Conservation (phyloP, 30 jellyfish, hydroid and myxozoan genomes). For the Hydractinia symbiolongicarpus region DNA sequence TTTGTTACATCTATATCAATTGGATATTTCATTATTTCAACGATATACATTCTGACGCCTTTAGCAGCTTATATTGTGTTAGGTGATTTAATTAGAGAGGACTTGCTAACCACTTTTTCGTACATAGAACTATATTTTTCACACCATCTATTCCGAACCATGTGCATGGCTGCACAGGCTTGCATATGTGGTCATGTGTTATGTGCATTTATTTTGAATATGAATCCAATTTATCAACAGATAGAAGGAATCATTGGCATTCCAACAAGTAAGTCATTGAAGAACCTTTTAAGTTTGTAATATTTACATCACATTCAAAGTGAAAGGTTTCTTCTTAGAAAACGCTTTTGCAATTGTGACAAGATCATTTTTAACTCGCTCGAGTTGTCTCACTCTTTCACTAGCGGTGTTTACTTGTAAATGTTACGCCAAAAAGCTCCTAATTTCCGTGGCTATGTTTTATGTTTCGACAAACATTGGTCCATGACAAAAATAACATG, state of each 20-base stretch:
- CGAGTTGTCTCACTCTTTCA: too few species aligned
- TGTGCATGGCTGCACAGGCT: slow-evolving; percentile 76
- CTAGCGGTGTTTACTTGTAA: too few species aligned
- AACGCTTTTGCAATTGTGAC: too few species aligned
- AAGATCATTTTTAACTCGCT: too few species aligned
- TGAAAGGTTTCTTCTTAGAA: too few species aligned
- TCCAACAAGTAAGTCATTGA: slow-evolving; percentile 69
- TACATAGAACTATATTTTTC: slow-evolving; percentile 44
- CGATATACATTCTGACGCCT: slow-evolving; percentile 60
- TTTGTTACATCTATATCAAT: slow-evolving; percentile 55
- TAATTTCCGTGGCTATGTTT: too few species aligned
- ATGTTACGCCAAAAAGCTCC: too few species aligned
- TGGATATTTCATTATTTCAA: slow-evolving; percentile 59
- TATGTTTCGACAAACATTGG: too few species aligned
- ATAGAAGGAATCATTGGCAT: slow-evolving; percentile 57
- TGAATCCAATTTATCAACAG: slow-evolving; percentile 84
- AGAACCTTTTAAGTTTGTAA: not conserved
- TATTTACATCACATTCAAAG: too few species aligned
- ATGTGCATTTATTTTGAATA: slow-evolving; percentile 75
- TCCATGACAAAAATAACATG: too few species aligned
- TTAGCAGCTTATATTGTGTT: slow-evolving; percentile 61
- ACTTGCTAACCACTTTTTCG: slow-evolving; percentile 61
- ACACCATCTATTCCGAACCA: slow-evolving; percentile 40
- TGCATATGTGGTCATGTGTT: slow-evolving; percentile 80
- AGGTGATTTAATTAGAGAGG: slow-evolving; percentile 76